Percentiles rank a stretch among this genome's conserved stretches.
These are phyloP conservation scores for Trichopria drosophilae DNA, from an alignment of 2,888 invertebrate species.

Conservation along the genomic window DNA sequence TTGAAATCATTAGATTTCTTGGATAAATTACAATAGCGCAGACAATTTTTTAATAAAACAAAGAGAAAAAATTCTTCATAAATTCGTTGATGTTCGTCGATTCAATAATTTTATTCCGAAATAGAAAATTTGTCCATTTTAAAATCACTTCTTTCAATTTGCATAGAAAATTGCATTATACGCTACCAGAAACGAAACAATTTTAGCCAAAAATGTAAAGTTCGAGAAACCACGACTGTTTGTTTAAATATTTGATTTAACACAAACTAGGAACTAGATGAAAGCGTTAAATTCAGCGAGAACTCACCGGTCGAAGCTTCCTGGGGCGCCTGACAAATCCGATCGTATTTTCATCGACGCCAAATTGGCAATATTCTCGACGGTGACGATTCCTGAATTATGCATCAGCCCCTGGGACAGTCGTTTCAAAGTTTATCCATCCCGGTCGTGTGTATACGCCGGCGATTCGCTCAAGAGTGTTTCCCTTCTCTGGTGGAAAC, in stretches of 20 bases:
- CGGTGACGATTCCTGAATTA: slow-evolving; percentile 59
- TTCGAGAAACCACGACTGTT: neutral
- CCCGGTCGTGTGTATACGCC: slow-evolving; percentile 14
- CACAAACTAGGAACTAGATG: slow-evolving; percentile 26
- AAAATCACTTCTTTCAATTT: too few relatives aligned
- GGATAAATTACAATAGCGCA: too few relatives aligned
- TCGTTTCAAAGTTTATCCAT: slow-evolving; percentile 58
- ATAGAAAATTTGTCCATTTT: too few relatives aligned
- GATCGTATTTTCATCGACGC: slow-evolving; percentile 59
- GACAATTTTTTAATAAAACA: too few relatives aligned
- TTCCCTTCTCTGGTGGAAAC: slow-evolving; percentile 42
- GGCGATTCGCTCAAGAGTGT: slow-evolving; percentile 26
- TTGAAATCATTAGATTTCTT: too few relatives aligned
- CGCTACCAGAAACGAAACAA: too few relatives aligned
- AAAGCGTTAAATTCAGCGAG: slow-evolving; percentile 55
- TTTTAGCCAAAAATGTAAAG: too few relatives aligned
- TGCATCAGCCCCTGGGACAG: slow-evolving; percentile 57
- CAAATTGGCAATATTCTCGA: slow-evolving; percentile 60
- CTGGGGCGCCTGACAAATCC: slow-evolving; percentile 54
- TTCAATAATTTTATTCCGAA: too few relatives aligned
- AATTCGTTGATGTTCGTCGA: too few relatives aligned
- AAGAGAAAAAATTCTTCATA: too few relatives aligned
- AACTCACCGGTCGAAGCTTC: slow-evolving; percentile 44
- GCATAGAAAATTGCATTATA: too few relatives aligned
- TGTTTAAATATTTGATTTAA: neutral